Evolutionary conservation across 2,888 invertebrate species (phyloP).

Genomic region (Diplolepis rosae): DNA sequence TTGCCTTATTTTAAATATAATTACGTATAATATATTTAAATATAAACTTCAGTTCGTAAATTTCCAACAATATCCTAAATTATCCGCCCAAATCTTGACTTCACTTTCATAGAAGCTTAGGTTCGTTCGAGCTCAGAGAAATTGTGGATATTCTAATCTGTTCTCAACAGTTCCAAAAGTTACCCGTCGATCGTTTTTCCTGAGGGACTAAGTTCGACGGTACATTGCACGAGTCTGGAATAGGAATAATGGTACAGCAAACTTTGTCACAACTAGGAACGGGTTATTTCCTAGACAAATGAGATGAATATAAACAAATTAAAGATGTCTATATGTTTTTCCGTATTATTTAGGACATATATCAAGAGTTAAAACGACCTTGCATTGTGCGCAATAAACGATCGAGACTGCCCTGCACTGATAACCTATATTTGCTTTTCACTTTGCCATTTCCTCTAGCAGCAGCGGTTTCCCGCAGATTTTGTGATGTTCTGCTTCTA

Average conservation of each 20-base stretch:
- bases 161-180: constrained; percentile 30
- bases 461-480: constrained; percentile 46
- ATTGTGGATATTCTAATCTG: constrained; percentile 35
- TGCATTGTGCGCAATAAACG: constrained; percentile 47
- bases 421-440: constrained; percentile 55
- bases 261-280: constrained; percentile 54
- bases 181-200: constrained; percentile 49
- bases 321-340: background rate
- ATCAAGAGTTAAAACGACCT: constrained; percentile 37
- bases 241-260: constrained; percentile 54
- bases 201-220: constrained; percentile 39
- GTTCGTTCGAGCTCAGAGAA: background rate
- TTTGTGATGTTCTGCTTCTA: constrained; percentile 44
- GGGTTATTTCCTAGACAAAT: constrained; percentile 37
- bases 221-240: constrained; percentile 46
- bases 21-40: too few species aligned
- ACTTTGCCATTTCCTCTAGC: constrained; percentile 42
- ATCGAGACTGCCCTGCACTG: constrained; percentile 54
- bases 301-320: constrained; percentile 30
- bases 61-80: constrained; percentile 27
- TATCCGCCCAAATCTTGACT: background rate
- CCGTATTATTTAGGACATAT: background rate
- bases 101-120: background rate
- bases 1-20: too few species aligned
- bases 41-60: background rate